Base-by-base conservation (phyloP, 2,797 vertebrate species). In the Spheniscus humboldti region DNA sequence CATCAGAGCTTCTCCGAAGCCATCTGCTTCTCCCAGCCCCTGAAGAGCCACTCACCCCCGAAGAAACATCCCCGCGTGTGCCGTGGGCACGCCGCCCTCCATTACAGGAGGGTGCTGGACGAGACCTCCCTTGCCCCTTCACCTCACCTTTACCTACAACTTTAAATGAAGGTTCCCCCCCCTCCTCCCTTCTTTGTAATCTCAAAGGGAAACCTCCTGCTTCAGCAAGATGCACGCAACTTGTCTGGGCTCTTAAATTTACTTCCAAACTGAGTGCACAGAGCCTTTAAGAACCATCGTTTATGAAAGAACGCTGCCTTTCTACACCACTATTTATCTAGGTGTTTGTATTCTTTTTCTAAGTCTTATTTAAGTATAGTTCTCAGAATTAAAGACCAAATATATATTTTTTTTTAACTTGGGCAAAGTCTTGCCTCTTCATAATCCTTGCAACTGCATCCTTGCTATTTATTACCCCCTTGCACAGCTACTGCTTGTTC, bases 91-190 rank as follows among this genome's bases (percentile, higher is more conserved):
- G 11, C 43, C 64, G 50, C 55, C 57, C 66, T 25, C 37, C 18
- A 0, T 15, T 16, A 8, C 27, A 1, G 30, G 43, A 55, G 43
- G 19, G 1, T 37, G 67, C 55, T 53, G 68, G 84, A 13, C 0
- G 3, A 10, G 3, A 25, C 23, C 11, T 10, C 73, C 22, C 59
- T 4, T 64, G 37, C 45, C 39, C n/a, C 63, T 20, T 53, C 33
- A 11, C 31, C 59, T 81, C 66, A 14, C 23, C 35, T 48, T 64
- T 20, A 59, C 64, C 66, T 31, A 18, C 59, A 23, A 1, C 30
- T 53, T 12, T 4, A 60, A 55, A 19, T 2, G 57, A 66, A 41
- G 33, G 63, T 30, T 52, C 10, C 30, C 18, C 37, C 28, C 57
- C 76, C 83, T 45, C 47, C 31, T 79, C 28, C 45, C 52, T 31